Conservation (phyloP, 2,113 vertebrate genomes). For the Eulacestoma nigropectus region DNA sequence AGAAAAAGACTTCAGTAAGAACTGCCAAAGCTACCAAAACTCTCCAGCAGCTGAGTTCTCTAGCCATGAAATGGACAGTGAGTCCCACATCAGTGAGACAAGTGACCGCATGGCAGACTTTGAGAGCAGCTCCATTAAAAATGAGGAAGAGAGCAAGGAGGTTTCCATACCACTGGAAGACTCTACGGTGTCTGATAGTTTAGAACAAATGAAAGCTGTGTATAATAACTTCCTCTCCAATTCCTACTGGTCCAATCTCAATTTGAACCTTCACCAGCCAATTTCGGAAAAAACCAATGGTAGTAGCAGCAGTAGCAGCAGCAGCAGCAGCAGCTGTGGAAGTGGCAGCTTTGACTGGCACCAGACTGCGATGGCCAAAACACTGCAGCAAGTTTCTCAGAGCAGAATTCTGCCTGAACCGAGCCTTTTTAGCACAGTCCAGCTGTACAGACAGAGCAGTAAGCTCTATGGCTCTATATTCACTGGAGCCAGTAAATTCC, state of each 20-base stretch:
- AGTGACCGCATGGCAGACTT: slow-evolving; percentile 97
- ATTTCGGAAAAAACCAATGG: slow-evolving; percentile 84
- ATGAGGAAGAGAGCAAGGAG: slow-evolving; percentile 92
- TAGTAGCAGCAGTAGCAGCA: slow-evolving; percentile 89
- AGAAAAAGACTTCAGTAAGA: slow-evolving; percentile 86
- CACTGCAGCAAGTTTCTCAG: slow-evolving; percentile 93
- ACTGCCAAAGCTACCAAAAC: slow-evolving; percentile 86
- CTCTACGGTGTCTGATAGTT: slow-evolving; percentile 82
- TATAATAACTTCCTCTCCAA: slow-evolving; percentile 98
- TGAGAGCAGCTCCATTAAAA: slow-evolving; percentile 91
- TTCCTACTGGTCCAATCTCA: slow-evolving; percentile 98
- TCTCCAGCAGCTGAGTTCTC: slow-evolving; percentile 93
- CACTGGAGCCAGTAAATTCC: slow-evolving; percentile 98
- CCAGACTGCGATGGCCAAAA: slow-evolving; percentile 95
- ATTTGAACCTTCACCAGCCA: slow-evolving; percentile 86
- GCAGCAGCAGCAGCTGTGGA: slow-evolving; percentile 93
- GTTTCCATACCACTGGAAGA: slow-evolving; percentile 78
- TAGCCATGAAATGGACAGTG: slow-evolving; percentile 96
- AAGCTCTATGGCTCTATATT: slow-evolving; percentile 98
- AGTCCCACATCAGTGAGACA: slow-evolving; percentile 95
- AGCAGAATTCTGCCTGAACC: slow-evolving; percentile 84
- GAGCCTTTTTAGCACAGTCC: slow-evolving; percentile 96
- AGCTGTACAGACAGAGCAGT: slow-evolving; percentile 96
- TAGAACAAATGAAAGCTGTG: slow-evolving; percentile 99
- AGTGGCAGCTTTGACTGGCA: slow-evolving; percentile 98